phyloP scores from a whole-genome alignment of 1,140 invertebrate species.

The Galleria mellonella region DNA sequence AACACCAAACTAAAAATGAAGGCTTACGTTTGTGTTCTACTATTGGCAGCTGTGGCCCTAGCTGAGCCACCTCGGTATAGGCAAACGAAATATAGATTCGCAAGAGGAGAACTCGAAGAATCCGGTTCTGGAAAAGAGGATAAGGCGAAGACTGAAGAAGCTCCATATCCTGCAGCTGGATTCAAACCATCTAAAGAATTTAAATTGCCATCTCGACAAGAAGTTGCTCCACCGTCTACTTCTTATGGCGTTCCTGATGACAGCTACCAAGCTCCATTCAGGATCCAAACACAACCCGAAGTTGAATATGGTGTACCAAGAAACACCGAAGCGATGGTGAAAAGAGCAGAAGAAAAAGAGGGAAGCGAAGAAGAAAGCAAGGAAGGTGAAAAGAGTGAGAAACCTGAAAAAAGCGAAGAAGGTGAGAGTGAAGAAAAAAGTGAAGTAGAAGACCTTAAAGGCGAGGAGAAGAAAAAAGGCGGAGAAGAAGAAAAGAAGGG shows the following conservation, averaged over 20 bases:
- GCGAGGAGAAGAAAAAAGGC: slow-evolving; percentile 24
- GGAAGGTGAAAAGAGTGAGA: slow-evolving; percentile 12
- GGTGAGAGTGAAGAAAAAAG: slow-evolving; percentile 15
- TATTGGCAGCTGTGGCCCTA: slow-evolving; percentile 36
- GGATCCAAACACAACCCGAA: slow-evolving; percentile 41
- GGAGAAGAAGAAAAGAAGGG: slow-evolving; percentile 14
- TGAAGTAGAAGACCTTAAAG: slow-evolving; percentile 21
- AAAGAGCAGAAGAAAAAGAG: slow-evolving; percentile 3
- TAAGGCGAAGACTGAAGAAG: slow-evolving; percentile 15
- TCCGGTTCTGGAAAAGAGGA: slow-evolving; percentile 16
- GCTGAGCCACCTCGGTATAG: slow-evolving; percentile 52
- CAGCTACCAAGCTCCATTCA: slow-evolving; percentile 57
- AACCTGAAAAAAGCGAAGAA: slow-evolving; percentile 19
- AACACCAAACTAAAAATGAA: slow-evolving; percentile 46
- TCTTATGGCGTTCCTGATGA: slow-evolving; percentile 55
- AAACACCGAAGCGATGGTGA: not conserved
- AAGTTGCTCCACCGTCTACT: slow-evolving; percentile 39
- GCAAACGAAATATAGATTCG: slow-evolving; percentile 27
- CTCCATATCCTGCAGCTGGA: slow-evolving; percentile 62
- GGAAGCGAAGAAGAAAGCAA: not conserved
- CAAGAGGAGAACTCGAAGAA: slow-evolving; percentile 32
- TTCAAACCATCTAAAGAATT: slow-evolving; percentile 53
- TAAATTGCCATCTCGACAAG: slow-evolving; percentile 47
- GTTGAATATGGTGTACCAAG: slow-evolving; percentile 35
- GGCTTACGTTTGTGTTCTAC: slow-evolving; percentile 34